These are phyloP conservation scores for Benitochromis conjunctus DNA, from an alignment of 2,113 vertebrate species.

Conservation along the genomic window DNA sequence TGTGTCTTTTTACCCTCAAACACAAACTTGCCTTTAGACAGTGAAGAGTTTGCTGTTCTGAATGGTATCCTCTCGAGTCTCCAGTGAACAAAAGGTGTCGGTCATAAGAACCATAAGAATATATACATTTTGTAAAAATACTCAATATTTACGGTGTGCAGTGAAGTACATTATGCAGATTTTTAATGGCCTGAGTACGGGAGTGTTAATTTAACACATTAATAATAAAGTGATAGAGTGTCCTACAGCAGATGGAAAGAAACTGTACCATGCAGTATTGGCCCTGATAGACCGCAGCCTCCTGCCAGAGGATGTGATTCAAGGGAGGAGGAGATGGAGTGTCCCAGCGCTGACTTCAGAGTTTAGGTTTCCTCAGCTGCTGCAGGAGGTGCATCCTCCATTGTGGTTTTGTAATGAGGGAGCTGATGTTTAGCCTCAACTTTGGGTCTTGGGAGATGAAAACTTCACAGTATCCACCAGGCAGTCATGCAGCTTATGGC, in stretches of 20 bases:
- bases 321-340: background rate
- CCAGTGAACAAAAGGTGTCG: background rate
- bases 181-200: background rate
- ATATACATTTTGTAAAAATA: background rate
- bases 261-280: background rate
- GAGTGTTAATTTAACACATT: fast-evolving
- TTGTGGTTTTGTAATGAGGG: background rate
- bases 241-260: background rate
- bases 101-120: background rate
- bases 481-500: background rate
- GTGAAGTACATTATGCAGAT: background rate
- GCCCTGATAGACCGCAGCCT: background rate
- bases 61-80: background rate
- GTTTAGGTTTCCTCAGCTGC: background rate
- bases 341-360: background rate
- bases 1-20: background rate
- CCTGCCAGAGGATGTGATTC: background rate
- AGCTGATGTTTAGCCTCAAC: background rate
- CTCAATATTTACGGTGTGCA: fast-evolving
- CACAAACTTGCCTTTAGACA: background rate
- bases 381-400: background rate
- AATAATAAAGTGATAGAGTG: background rate
- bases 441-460: background rate
- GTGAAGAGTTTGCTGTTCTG: background rate
- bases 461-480: background rate